A percentile compares a stretch with the other conserved stretches of the same genome.
These are phyloP conservation scores for Anabacerthia variegaticeps DNA, from an alignment of 2,797 vertebrate genomes.

Conservation along the genomic window DNA sequence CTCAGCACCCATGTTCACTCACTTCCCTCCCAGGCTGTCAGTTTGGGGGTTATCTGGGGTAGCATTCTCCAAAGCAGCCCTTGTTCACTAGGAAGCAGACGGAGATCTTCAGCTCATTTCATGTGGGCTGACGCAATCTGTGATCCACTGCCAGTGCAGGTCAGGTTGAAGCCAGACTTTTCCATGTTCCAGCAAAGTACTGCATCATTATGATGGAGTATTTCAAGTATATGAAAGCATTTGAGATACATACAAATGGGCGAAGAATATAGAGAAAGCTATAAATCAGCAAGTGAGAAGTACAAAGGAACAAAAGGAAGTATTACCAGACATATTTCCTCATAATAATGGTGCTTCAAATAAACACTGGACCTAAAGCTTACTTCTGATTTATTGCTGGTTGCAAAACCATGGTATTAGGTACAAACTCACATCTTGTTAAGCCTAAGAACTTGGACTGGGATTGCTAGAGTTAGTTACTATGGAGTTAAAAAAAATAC, in stretches of 20 bases:
- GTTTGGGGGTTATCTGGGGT: neutral
- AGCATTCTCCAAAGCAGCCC: neutral
- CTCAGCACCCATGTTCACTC: neutral
- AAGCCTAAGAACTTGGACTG: neutral
- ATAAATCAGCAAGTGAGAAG: neutral
- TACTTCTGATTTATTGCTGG: neutral
- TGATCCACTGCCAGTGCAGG: neutral
- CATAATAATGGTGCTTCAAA: neutral
- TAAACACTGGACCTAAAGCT: neutral
- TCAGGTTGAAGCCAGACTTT: neutral
- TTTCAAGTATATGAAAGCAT: neutral
- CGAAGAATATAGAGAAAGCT: neutral
- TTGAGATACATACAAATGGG: neutral
- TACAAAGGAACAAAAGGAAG: constrained; percentile 3
- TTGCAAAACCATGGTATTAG: neutral
- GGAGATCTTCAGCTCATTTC: neutral
- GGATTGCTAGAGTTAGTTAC: neutral
- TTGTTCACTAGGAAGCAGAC: neutral
- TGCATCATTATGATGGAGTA: neutral
- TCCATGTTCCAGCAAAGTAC: neutral
- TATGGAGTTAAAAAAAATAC: neutral
- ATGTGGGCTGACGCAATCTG: neutral
- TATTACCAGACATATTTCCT: neutral
- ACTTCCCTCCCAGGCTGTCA: neutral
- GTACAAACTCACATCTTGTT: neutral